Conservation (phyloP, 2,888 invertebrate species). For the Syrphus vitripennis region DNA sequence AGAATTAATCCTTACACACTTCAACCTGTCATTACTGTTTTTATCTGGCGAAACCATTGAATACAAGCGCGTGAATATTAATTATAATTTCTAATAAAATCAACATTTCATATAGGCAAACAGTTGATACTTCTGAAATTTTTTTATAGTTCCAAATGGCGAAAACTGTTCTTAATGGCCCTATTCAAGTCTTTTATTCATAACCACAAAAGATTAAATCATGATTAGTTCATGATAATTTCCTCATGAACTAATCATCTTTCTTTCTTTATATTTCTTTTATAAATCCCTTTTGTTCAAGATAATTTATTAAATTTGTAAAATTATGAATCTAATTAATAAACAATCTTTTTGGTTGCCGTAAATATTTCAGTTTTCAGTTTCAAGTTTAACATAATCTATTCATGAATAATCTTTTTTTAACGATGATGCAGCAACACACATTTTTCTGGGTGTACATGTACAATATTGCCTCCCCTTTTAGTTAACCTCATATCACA, state of each 20-base stretch:
- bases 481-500: not conserved
- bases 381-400: not conserved
- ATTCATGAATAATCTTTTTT: slow-evolving; percentile 31
- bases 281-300: not conserved
- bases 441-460: slow-evolving; percentile 59
- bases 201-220: not conserved
- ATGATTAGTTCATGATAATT: not conserved
- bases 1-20: not conserved
- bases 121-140: not conserved
- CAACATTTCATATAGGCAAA: not conserved
- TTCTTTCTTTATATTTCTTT: not conserved
- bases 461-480: slow-evolving; percentile 50
- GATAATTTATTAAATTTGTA: not conserved
- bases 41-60: not conserved
- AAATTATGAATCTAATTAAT: slow-evolving; percentile 3
- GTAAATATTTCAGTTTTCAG: not conserved
- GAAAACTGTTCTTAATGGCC: not conserved
- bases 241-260: not conserved
- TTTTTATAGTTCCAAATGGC: not conserved
- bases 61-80: not conserved
- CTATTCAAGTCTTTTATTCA: not conserved
- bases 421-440: not conserved
- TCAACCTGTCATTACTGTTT: not conserved
- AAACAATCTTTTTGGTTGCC: not conserved
- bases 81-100: not conserved